Evolutionary conservation across 37 sponge, comb jelly and placozoan species (phyloP), one percentile per base, ranked within the genome.

Genomic region (Aphrocallistes beatrix): DNA sequence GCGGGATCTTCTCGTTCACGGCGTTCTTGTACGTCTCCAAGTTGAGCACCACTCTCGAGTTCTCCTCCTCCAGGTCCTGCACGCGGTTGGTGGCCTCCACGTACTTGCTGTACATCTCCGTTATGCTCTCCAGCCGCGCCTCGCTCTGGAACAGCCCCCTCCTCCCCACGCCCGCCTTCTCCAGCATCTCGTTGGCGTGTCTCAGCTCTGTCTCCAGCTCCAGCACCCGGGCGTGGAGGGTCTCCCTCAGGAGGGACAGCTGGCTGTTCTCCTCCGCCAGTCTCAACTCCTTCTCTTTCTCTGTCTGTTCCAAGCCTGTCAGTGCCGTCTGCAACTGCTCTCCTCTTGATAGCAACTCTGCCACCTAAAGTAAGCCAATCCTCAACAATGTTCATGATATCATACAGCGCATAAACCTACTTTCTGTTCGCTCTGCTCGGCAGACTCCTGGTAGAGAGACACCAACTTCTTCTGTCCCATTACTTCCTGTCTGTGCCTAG

Each of bases 1-100:
- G 75, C 34, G 75, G 75, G 75, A 60, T 60, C 75, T 60, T 60
- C 75, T 60, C 75, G 75, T 60, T 60, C 10, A 60, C 75, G n/a
- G 75, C 10, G 75, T 60, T 60, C 75, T 60, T 60, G 34, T 60
- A 60, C 32, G 75, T 60, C 3, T 60, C 75, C 3, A 60, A 30
- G 34, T 60, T 60, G 8, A 60, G 75, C 21, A 25, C n/a, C 8
- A 60, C 21, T 60, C 75, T 60, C 10, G 75, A 19, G 21, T 60
- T 60, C 6, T 32, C 75, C 75, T 60, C 75, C 75, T 60, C 75
- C 75, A 60, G 34, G 34, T 60, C 75, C 34, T 60, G 75, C n/a
- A 60, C n/a, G 34, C n/a, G n/a, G 17, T 3, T 60, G 34, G 75
- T 60, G 34, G 75, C 75, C 75, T 60, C 75, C 32, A 60, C 75